Conservation (phyloP, 2,113 vertebrate species). For the Eclectus roratus region DNA sequence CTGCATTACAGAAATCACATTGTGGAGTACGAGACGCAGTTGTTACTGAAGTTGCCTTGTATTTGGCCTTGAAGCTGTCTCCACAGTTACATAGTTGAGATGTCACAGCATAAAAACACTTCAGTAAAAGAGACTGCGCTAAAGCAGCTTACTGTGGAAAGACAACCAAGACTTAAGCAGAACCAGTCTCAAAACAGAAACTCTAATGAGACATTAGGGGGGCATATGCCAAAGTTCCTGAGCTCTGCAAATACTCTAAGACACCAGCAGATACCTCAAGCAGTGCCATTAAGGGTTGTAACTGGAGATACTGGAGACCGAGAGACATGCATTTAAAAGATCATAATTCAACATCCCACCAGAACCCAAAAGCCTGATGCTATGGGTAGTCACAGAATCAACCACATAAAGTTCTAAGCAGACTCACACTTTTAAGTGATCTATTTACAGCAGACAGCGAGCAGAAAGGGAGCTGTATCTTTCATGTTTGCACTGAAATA, state of each 20-base stretch:
- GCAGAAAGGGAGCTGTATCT: neutral
- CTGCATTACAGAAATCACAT: neutral
- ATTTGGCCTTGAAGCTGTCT: constrained; percentile 17
- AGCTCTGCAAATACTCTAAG: neutral
- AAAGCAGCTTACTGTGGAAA: neutral
- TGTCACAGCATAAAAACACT: neutral
- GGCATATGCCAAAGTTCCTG: neutral
- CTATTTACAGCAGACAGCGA: neutral
- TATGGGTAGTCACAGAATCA: neutral
- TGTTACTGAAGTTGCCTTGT: neutral
- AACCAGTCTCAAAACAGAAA: neutral
- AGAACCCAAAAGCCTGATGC: neutral
- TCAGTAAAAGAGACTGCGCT: neutral
- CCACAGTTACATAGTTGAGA: neutral
- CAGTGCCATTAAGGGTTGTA: neutral
- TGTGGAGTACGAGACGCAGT: accelerated
- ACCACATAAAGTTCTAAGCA: neutral
- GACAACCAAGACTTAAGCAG: neutral
- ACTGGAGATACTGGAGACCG: neutral
- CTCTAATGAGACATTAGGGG: neutral
- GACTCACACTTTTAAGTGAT: neutral
- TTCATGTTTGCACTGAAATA: neutral
- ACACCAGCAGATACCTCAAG: neutral
- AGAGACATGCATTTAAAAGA: neutral
- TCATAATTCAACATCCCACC: neutral